Evolutionary conservation across 2,797 vertebrate species (phyloP), one percentile per base, ranked within the genome.

Genomic region (Scomberomorus guttatus): DNA sequence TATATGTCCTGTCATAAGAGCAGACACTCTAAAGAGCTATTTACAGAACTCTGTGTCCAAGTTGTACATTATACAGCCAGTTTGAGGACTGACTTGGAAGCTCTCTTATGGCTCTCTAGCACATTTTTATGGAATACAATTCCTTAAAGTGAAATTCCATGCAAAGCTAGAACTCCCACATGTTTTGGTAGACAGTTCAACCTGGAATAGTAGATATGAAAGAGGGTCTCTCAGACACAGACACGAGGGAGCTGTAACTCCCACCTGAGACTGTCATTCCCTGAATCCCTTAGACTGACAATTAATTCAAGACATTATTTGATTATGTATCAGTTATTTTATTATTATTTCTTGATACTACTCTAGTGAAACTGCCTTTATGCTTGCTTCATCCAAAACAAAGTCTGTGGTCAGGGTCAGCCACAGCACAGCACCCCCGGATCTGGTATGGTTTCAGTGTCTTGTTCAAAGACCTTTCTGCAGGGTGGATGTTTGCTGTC

Each of bases 131-230:
- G 75, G 74, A 84, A 82, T 69, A 80, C 34, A 64, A 56, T 80
- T 86, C 60, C 72, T 85, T 66, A 64, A 90, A 90, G 75, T 18
- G 55, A 76, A 90, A 77, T 81, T 67, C 79, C 81, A 82, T 85
- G 82, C 80, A 80, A 79, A 88, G 46, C 54, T 22, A 42, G 17
- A 75, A 87, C 86, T 67, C 78, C 82, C 76, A 83, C 59, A 57
- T 68, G 72, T 76, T 73, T 59, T 15, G 58, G 79, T 56, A 70
- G 60, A 81, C 75, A 74, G 77, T 60, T 87, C 74, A 78, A 61
- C 48, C 64, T 51, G 76, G 67, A 81, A 24, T 5, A 39, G 39
- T 55, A 22, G 25, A 80, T 59, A 52, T 57, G 29, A 68, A 58
- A 62, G 68, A 1, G 12, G 54, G 20, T 69, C 63, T 75, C 17